Evolutionary conservation across 1,140 invertebrate genomes (phyloP), one percentile per base, ranked within the genome.

Genomic region (Atta texana): DNA sequence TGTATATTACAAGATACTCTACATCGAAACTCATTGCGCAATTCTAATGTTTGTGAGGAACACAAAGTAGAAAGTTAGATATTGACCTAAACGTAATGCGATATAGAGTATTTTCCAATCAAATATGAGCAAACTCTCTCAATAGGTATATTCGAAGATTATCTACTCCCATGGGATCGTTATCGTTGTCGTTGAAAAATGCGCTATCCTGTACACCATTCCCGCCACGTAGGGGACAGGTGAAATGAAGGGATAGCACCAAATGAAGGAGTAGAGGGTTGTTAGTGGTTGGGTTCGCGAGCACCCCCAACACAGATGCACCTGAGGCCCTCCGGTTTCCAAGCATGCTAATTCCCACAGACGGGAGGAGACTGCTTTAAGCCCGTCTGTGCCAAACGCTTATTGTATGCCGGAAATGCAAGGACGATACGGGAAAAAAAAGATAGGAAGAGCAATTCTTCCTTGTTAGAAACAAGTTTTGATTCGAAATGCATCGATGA

Each of bases 341-440:
- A 74, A 89, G 76, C 91, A 90, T 61, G 88, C 90, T 92, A 92
- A 92, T 92, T 92, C 88, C 87, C 91, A 88, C 89, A 91, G 85
- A 92, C 81, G 87, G 57, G 87, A 49, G 66, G 44, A 21, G 61
- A 55, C 1, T 55, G 90, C 87, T 92, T 92, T 91, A 91, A 92
- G 89, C 90, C 59, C 85, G 89, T 91, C 88, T 84, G 87, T 71
- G 64, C 77, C 64, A 71, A 75, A 51, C 77, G 69, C 84, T 87
- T 88, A 71, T 89, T 90, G 85, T 82, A 34, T 39, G 66, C 77
- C 44, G 59, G 57, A 55, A 51, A 72, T 72, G 55, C 84, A 78
- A 34, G 55, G 44, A 21, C 61, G 72, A 81, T 16, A 51, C 53
- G 28, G 57, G 14, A 21, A 64, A 75, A 75, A 77, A 85, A 85